Evolutionary conservation across 2,888 invertebrate genomes (phyloP).

Genomic region (Ectemnius continuus): DNA sequence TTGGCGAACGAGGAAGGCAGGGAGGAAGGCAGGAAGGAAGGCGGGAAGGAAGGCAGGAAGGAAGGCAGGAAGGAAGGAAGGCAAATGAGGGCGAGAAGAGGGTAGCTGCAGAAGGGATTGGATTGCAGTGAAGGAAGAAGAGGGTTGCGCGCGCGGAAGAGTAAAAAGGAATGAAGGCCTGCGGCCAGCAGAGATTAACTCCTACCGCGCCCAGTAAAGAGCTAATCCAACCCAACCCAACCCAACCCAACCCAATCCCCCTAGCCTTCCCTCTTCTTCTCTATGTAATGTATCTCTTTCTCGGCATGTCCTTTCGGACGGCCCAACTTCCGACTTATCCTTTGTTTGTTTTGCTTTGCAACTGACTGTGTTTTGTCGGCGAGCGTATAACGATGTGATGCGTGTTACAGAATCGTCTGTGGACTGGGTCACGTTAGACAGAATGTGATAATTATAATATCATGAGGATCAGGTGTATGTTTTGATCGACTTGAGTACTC

Average conservation of each 20-base stretch:
- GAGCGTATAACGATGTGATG: no score
- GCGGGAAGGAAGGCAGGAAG: conserved; percentile 27
- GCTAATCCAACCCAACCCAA: conserved; percentile 67
- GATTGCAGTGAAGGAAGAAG: not conserved
- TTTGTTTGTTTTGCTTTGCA: no score
- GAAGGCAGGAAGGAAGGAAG: not conserved
- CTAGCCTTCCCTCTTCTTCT: no score
- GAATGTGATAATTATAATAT: no score
- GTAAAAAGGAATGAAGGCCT: conserved; percentile 48
- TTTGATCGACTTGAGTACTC: no score
- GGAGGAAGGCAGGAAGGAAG: not conserved
- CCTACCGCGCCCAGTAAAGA: conserved; percentile 67
- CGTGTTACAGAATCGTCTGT: no score
- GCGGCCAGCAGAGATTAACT: conserved; percentile 72
- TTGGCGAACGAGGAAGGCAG: not conserved
- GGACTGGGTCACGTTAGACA: no score
- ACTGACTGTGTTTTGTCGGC: no score
- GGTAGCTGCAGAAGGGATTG: not conserved
- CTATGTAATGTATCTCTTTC: no score
- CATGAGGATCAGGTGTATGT: no score
- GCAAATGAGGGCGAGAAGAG: not conserved
- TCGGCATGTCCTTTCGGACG: no score
- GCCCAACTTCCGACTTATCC: no score
- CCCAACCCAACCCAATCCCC: conserved; percentile 50
- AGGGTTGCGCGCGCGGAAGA: not conserved